Evolutionary conservation across 1,140 invertebrate genomes (phyloP), one percentile per base, ranked within the genome.

Genomic region (Tetramorium simillimum): DNA sequence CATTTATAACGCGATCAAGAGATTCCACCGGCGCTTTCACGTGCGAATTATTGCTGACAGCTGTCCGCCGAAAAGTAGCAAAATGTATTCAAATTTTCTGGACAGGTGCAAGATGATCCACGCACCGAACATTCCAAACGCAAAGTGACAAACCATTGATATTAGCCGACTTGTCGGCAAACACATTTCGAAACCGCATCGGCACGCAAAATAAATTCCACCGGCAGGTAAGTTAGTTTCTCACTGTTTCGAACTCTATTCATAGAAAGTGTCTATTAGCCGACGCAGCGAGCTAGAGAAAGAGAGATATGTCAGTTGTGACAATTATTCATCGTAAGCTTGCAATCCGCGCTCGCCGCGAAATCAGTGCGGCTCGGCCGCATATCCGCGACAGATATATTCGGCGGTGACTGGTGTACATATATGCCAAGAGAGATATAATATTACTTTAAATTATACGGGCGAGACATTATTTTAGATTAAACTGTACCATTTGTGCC

Each of bases 371-470:
- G 40, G 69, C 14, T 12, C 53, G 40, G 5, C 40, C 40, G 40
- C 77, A 21, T 46, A 70, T 81, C 46, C 63, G n/a, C 46, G 46
- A 10, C 80, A 28, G 40, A 84, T 84, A 84, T 60, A 73, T 73
- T 84, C 53, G 40, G 53, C 18, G 53, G 24, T 84, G 80, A 49
- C 51, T 70, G n/a, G 51, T 75, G 21, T 65, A 43, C 7, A 33
- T 75, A 81, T 81, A 72, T 58, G 69, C 80, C 80, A 84, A 75
- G 69, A 75, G 69, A 75, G 69, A 82, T 82, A 58, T 46, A 69
- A 81, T 40, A 80, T 81, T 86, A 73, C 24, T 73, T 37, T 75
- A 73, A 84, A 84, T 84, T 75, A 60, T 51, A 65, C 46, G 46
- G 18, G 24, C 16, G 53, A 58, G 40, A 82, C 40, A 82, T 82